Evolutionary conservation across 2,797 vertebrate genomes (phyloP), one percentile per base, ranked within the genome.

Genomic region (Gila robusta): DNA sequence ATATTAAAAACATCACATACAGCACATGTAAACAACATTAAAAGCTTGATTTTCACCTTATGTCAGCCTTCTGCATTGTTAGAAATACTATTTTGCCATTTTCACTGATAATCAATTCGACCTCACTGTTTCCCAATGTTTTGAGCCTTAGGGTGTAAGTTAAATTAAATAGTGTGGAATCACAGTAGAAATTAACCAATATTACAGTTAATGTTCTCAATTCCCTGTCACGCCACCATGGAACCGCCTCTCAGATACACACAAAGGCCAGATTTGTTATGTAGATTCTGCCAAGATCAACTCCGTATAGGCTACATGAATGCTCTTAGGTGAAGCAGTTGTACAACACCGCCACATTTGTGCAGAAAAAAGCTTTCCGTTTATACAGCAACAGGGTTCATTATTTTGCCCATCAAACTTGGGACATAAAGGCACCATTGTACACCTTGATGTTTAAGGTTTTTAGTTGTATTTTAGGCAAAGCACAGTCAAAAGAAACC

Each of bases 371-470:
- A 32, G 37, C 84, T 79, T 73, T 70, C 59, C 3, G 59, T 83
- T 83, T 85, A 86, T 71, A 86, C 81, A 85, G 83, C 74, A 85
- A 86, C 79, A 81, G 83, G 9, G 66, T 84, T 87, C 90, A 85
- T 90, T 89, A 91, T 87, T 86, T 66, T 37, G 39, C 81, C 84
- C 73, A 79, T 90, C 85, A 89, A 87, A 81, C 87, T 79, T 56
- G 6, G 59, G 44, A 41, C 54, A 90, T 87, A 90, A 89, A 86
- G 83, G 80, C 77, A 82, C 23, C 76, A 90, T 90, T 90, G 87
- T 89, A 44, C 41, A 74, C 54, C 49, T 79, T 44, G 32, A 84
- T 81, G 87, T 86, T 87, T 87, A 87, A 90, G 72, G 81, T 81
- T 84, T 83, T 86, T 72, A 72, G 67, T 72, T 76, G 66, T 90